Percentiles rank a stretch among this genome's conserved stretches.
Evolutionary conservation across 2,888 invertebrate species (phyloP).

Genomic region (Drosophila picticornis): DNA sequence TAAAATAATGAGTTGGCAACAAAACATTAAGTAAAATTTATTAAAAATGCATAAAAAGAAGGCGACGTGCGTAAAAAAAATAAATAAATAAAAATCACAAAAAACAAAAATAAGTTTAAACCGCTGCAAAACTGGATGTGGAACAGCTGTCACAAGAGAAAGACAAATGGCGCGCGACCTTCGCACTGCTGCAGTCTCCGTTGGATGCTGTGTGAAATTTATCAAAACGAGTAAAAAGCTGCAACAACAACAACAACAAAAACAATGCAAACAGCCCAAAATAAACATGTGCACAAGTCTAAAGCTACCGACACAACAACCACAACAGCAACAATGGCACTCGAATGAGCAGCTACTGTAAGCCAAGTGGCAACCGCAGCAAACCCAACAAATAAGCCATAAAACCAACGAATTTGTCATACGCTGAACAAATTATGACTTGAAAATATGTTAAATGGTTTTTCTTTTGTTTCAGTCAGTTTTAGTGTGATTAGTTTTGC

Average conservation of each 20-base stretch:
- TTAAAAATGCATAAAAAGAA: conserved; percentile 72
- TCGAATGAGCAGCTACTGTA: conserved; percentile 51
- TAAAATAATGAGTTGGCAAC: conserved; percentile 39
- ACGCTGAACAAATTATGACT: conserved; percentile 24
- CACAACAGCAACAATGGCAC: conserved; percentile 30
- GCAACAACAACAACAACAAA: conserved; percentile 13
- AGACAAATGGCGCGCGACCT: conserved; percentile 75
- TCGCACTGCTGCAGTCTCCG: conserved; percentile 64
- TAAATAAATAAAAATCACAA: conserved; percentile 3
- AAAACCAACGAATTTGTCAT: conserved; percentile 27
- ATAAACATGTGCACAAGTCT: conserved; percentile 53
- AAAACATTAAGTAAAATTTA: conserved; percentile 73
- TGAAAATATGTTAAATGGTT: conserved; percentile 1
- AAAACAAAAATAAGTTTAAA: conserved; percentile 24
- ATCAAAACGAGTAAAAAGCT: conserved; percentile 34
- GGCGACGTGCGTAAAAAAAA: conserved; percentile 20
- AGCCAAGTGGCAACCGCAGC: conserved; percentile 27
- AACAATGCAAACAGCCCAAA: conserved; percentile 36
- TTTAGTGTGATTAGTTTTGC: not conserved
- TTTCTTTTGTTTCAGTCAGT: not conserved
- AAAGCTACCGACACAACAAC: conserved; percentile 8
- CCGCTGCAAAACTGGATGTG: conserved; percentile 54
- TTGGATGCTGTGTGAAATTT: conserved; percentile 65
- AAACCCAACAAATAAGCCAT: conserved; percentile 4
- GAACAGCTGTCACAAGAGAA: conserved; percentile 66